Evolutionary conservation across 2,797 vertebrate species (phyloP).

Genomic region (Nyctibius grandis): DNA sequence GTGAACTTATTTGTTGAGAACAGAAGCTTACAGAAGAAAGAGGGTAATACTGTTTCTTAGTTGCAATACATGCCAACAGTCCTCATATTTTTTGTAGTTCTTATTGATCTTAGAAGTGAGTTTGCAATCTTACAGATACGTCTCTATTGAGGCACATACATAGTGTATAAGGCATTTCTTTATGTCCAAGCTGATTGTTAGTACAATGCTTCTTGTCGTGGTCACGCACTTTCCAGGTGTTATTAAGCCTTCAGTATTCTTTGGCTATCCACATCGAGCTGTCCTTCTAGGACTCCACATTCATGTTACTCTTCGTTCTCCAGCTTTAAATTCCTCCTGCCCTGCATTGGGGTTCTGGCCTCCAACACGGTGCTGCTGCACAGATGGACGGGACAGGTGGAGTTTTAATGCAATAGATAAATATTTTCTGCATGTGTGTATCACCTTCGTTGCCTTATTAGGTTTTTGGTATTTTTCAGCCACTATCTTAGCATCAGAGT

Average conservation of each 20-base stretch:
- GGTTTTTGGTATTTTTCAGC: not conserved
- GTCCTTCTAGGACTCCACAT: not conserved
- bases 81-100: not conserved
- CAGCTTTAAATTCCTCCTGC: not conserved
- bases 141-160: not conserved
- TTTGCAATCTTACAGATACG: not conserved
- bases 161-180: not conserved
- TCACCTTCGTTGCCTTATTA: not conserved
- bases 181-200: not conserved
- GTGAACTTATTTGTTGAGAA: not conserved
- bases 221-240: rapidly evolving
- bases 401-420: not conserved
- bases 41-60: not conserved
- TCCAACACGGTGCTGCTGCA: not conserved
- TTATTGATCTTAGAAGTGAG: not conserved
- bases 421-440: not conserved
- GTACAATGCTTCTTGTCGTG: not conserved
- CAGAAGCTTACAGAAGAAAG: not conserved
- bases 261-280: not conserved
- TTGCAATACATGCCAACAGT: not conserved
- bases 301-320: not conserved
- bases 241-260: not conserved
- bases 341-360: not conserved
- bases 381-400: not conserved
- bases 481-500: not conserved